Evolutionary conservation across 2,113 vertebrate species (phyloP).

Genomic region (Baryphthengus martii): DNA sequence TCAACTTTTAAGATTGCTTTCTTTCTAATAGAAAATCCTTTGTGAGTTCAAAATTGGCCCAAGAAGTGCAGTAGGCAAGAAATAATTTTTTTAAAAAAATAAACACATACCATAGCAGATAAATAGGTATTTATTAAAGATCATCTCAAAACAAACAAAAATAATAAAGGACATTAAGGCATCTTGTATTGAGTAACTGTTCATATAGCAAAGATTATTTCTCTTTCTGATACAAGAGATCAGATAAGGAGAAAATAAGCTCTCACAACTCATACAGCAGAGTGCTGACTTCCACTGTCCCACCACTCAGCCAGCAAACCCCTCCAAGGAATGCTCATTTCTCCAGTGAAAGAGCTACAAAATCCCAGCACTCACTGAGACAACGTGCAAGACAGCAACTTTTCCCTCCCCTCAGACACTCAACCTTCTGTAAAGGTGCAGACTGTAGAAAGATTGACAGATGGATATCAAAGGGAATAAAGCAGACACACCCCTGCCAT

Average conservation of each 20-base stretch:
- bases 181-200: constrained; percentile 48
- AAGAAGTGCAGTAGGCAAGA: neutral
- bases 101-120: constrained; percentile 20
- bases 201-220: constrained; percentile 30
- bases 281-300: neutral
- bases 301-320: neutral
- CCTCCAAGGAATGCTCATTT: neutral
- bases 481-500: neutral
- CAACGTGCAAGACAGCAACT: neutral
- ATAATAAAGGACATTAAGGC: constrained; percentile 73
- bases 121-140: constrained; percentile 72
- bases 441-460: neutral
- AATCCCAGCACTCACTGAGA: neutral
- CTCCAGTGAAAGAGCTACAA: neutral
- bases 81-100: neutral
- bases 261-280: neutral
- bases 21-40: neutral
- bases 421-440: neutral
- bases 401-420: neutral
- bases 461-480: neutral
- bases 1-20: neutral
- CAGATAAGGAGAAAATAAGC: neutral
- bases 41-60: neutral
- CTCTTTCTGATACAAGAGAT: constrained; percentile 25
- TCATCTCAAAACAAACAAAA: constrained; percentile 43